Base-by-base conservation (phyloP, 2,113 vertebrate genomes). In the Sphyrna mokarran region DNA sequence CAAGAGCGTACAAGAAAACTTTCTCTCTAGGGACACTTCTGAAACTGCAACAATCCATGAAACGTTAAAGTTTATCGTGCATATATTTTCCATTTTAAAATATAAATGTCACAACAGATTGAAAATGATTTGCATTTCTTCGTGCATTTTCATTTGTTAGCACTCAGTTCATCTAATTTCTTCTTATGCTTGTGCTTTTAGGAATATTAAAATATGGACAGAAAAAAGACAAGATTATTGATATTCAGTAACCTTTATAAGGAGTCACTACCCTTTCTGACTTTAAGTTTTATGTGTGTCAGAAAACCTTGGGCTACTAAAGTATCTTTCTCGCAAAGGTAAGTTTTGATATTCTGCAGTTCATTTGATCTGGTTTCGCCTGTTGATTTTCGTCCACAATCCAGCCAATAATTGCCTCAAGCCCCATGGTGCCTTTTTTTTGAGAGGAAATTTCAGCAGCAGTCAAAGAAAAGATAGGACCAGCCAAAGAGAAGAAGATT, bases 41-140 rank as follows among this genome's bases (percentile, higher is more conserved):
- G 78, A 80, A 80, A 80, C n/a, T 16, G n/a, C 11, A 80, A n/a
- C 78, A 37, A 80, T 16, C 78, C 33, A 80, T 80, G 78, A 80
- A n/a, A n/a, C 13, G 78, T 37, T n/a, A 37, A 37, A 80, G 78
- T 80, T 80, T 80, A 80, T 80, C 2, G 0, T 40, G 80, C 4
- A 43, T 83, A 83, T 83, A 83, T 83, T 83, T 83, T 40, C n/a
- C 78, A 83, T 83, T 83, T 83, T 83, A 13, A 83, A 83, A 83
- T 83, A 40, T 83, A 40, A 83, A 43, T 83, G 16, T 83, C 37
- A 83, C 37, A 83, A 20, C 37, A 40, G 80, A 83, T 83, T 83
- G 18, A 20, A 40, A 40, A 83, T 83, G 18, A 40, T 83, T 83
- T 83, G 80, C 37, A 83, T 83, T 40, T 37, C 37, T 83, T 83